phyloP scores from a whole-genome alignment of 2,113 vertebrate species.

The Lethenteron camtschaticum region DNA sequence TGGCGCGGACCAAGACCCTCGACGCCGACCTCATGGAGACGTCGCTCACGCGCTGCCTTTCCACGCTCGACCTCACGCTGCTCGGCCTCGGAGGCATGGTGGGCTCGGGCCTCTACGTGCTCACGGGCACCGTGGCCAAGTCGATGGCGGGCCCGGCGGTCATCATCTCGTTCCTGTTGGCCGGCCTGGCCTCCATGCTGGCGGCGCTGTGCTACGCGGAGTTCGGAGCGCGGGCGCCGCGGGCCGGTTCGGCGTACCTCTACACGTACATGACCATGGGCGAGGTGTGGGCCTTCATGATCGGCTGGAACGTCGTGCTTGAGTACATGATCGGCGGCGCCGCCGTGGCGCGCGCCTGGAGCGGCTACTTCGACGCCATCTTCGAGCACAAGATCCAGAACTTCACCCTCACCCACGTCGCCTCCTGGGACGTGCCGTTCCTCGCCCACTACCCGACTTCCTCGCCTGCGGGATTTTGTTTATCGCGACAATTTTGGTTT shows the following conservation, averaged over 20 bases:
- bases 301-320: constrained; percentile 79
- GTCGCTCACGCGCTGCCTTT: constrained; percentile 56
- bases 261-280: constrained; percentile 84
- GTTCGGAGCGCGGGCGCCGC: constrained; percentile 71
- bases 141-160: constrained; percentile 54
- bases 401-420: constrained; percentile 52
- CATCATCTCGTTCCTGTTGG: constrained; percentile 50
- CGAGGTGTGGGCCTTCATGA: constrained; percentile 87
- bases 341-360: constrained; percentile 73
- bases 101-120: constrained; percentile 69
- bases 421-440: constrained; percentile 53
- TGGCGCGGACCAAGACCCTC: constrained; percentile 65
- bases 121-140: constrained; percentile 75
- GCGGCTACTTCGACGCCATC: constrained; percentile 71
- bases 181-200: constrained; percentile 55
- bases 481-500: constrained; percentile 53
- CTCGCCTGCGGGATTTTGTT: constrained; percentile 51
- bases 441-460: constrained; percentile 59
- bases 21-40: constrained; percentile 69
- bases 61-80: constrained; percentile 56
- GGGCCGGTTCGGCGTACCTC: constrained; percentile 83
- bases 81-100: constrained; percentile 78
- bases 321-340: constrained; percentile 83
- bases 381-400: constrained; percentile 71
- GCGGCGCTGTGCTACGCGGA: constrained; percentile 82